These are phyloP conservation scores for Galerucella calmariensis DNA, from an alignment of 2,888 invertebrate genomes.

Conservation along the genomic window DNA sequence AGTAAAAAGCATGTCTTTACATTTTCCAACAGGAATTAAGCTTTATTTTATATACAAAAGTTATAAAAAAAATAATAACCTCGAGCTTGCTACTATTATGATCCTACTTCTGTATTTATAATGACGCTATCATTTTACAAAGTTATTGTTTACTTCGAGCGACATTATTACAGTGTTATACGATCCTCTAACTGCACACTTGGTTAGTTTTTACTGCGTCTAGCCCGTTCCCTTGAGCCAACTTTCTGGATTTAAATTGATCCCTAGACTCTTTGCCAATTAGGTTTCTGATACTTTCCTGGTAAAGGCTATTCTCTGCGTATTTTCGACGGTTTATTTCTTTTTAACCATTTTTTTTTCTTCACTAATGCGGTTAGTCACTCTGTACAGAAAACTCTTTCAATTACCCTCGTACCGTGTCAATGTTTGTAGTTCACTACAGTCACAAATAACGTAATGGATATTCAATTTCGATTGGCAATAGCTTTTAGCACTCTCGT, in stretches of 20 bases:
- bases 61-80: slow-evolving; percentile 16
- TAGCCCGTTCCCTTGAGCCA: slow-evolving; percentile 48
- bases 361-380: not conserved
- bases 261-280: slow-evolving; percentile 55
- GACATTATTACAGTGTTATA: slow-evolving; percentile 55
- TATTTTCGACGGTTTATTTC: slow-evolving; percentile 16
- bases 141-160: slow-evolving; percentile 51
- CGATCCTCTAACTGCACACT: slow-evolving; percentile 53
- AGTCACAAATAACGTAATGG: slow-evolving; percentile 8
- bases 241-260: slow-evolving; percentile 54
- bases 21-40: not conserved
- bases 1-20: not conserved
- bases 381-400: not conserved
- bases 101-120: slow-evolving; percentile 43
- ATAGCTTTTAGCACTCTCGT: slow-evolving; percentile 12
- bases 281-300: slow-evolving; percentile 45
- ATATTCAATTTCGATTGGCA: slow-evolving; percentile 14
- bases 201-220: slow-evolving; percentile 54
- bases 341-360: not conserved
- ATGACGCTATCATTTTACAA: slow-evolving; percentile 53
- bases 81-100: slow-evolving; percentile 36
- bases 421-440: slow-evolving; percentile 11
- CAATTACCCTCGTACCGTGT: not conserved
- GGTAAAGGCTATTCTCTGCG: slow-evolving; percentile 13
- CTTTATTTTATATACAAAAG: not conserved